Evolutionary conservation across 2,888 invertebrate species (phyloP), one percentile per base, ranked within the genome.

Genomic region (Barypeithes pellucidus): DNA sequence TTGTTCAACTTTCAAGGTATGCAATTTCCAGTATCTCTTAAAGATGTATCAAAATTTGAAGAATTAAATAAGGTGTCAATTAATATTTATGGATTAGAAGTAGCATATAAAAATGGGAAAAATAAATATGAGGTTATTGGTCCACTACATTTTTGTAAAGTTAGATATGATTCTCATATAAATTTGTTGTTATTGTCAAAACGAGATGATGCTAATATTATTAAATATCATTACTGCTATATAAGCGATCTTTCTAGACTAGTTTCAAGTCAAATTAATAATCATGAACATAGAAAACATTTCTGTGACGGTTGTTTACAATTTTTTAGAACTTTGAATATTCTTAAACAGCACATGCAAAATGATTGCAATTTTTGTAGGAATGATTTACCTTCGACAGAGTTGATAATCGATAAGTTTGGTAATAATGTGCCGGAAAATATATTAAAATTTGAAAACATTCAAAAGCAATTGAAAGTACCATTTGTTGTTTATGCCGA

Each of bases 391-490:
- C 71, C 67, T 1, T 18, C 33, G 12, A 61, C 14, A 14, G 14
- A 43, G 16, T 3, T 57, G 3, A 24, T 36, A 54, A 57, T 61
- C 11, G 62, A 75, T 67, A 63, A 67, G 39, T 71, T 47, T 63
- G 71, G 43, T 1, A 67, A 50, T 7, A 8, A 9, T 11, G 59
- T 67, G 22, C 62, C 70, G 0, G 57, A 43, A 24, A 72, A 77
- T 73, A 45, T 68, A 61, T 68, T 63, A 36, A 68, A 73, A 73
- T 78, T 76, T 16, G 14, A 14, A 43, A 43, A 43, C 7, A 14
- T 43, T 77, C 67, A 77, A 71, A 76, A 71, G 33, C 65, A 73
- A 33, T 47, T 69, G 69, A 62, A 24, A 71, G 70, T 72, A 29
- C 73, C 76, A 14, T 78, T 36, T 36, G 36, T 36, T 1, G 12